Percentiles rank a stretch among this genome's conserved stretches.
Evolutionary conservation across 2,888 invertebrate genomes (phyloP).

Genomic region (Calephelis perditalis): DNA sequence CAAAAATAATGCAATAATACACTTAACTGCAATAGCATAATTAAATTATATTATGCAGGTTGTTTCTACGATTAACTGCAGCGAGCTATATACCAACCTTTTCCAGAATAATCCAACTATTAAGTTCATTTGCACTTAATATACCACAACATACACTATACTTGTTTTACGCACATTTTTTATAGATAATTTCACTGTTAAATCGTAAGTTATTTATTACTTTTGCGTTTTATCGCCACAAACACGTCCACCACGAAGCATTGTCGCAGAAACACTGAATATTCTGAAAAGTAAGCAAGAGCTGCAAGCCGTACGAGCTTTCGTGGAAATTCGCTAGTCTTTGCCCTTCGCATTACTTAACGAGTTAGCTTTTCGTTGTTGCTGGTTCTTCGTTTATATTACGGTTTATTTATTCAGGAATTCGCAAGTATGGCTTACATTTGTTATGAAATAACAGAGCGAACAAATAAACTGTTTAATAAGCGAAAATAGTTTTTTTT

Average conservation of each 20-base stretch:
- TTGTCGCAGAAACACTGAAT: constrained; percentile 25
- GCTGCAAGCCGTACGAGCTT: constrained; percentile 18
- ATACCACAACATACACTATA: background rate
- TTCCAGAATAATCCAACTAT: background rate
- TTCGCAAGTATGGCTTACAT: no score
- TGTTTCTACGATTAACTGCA: no score
- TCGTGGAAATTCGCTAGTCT: background rate
- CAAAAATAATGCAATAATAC: no score
- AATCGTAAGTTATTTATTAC: constrained; percentile 13
- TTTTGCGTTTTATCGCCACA: background rate
- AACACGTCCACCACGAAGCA: constrained; percentile 15
- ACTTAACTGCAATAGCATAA: no score
- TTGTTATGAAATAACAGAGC: background rate
- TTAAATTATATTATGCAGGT: no score
- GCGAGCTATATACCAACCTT: background rate
- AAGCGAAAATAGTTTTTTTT: no score
- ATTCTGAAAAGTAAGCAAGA: constrained; percentile 16
- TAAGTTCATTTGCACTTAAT: background rate
- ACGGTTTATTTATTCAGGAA: no score
- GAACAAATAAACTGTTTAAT: background rate
- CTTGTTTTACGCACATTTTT: constrained; percentile 2
- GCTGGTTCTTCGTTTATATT: background rate
- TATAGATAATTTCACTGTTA: constrained; percentile 10
- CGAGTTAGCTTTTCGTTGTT: background rate
- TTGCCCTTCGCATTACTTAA: background rate